Percentiles rank a stretch among this genome's conserved stretches.
Evolutionary conservation across 2,888 invertebrate species (phyloP).

Genomic region (Baronia brevicornis): DNA sequence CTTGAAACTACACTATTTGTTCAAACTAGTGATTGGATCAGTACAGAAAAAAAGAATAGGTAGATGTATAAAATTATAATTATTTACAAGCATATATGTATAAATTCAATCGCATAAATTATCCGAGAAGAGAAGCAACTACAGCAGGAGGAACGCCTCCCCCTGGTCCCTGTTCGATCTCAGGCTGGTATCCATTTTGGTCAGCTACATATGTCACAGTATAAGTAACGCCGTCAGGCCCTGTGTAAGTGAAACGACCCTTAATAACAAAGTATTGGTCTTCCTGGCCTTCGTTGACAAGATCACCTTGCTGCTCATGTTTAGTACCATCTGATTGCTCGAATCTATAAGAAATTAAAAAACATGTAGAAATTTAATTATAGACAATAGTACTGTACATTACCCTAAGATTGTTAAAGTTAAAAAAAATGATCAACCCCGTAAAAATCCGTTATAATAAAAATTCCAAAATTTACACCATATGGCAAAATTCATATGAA

Average conservation of each 20-base stretch:
- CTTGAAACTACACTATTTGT: too few relatives aligned
- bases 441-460: too few relatives aligned
- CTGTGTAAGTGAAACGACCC: constrained; percentile 62
- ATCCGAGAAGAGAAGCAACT: constrained; percentile 30
- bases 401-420: too few relatives aligned
- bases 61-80: too few relatives aligned
- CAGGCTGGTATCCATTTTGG: constrained; percentile 38
- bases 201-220: constrained; percentile 68
- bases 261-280: constrained; percentile 53
- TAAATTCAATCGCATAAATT: constrained; percentile 5
- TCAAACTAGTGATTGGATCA: too few relatives aligned
- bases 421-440: too few relatives aligned
- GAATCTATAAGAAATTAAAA: constrained; percentile 30
- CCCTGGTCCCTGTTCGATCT: constrained; percentile 38
- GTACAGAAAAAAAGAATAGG: too few relatives aligned
- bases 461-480: too few relatives aligned
- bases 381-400: too few relatives aligned
- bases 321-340: constrained; percentile 58
- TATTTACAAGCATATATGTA: too few relatives aligned
- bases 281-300: constrained; percentile 58
- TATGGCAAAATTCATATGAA: too few relatives aligned
- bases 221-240: constrained; percentile 55
- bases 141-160: constrained; percentile 28
- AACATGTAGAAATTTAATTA: too few relatives aligned
- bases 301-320: constrained; percentile 49